Percentiles rank a stretch among this genome's conserved stretches.
Conservation (phyloP, 2,888 invertebrate genomes). For the Mylabris sibirica region DNA sequence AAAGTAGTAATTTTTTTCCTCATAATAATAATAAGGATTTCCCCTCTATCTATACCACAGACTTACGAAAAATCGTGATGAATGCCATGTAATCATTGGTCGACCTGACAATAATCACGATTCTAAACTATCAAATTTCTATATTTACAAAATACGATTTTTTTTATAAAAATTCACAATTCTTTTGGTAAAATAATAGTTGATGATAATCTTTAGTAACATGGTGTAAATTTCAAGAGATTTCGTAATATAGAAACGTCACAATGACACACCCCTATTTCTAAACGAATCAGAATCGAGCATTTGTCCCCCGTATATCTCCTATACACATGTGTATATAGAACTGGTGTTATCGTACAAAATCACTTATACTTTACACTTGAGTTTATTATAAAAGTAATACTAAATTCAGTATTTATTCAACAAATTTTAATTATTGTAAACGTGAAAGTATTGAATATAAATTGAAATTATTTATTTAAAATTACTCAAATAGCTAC, state of each 20-base stretch:
- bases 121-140: no score
- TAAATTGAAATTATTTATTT: no score
- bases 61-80: neutral
- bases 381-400: neutral
- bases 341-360: neutral
- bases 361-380: neutral
- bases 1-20: neutral
- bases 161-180: no score
- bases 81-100: neutral
- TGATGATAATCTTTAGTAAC: neutral
- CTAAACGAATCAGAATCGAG: constrained; percentile 21
- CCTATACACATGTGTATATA: neutral
- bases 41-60: neutral
- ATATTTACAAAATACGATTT: no score
- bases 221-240: constrained; percentile 13
- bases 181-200: neutral
- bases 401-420: neutral
- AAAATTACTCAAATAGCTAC: no score
- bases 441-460: no score
- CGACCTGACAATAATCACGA: neutral
- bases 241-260: constrained; percentile 17
- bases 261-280: constrained; percentile 26
- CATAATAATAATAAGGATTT: neutral
- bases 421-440: no score
- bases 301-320: neutral